These are phyloP conservation scores for Eclectus roratus DNA, from an alignment of 2,113 vertebrate species.

Conservation along the genomic window DNA sequence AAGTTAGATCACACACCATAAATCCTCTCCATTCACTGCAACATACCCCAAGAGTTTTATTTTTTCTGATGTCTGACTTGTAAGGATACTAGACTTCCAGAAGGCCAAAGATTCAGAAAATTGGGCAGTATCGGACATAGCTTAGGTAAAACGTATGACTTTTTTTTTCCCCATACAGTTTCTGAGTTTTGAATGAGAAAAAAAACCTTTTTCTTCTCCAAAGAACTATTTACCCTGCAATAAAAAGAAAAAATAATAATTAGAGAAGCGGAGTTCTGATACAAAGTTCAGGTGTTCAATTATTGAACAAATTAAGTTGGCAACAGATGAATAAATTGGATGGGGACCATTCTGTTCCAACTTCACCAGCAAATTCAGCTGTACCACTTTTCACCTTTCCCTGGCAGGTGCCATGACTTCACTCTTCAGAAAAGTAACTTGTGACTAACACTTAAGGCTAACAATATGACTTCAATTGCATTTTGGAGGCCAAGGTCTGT, in stretches of 20 bases:
- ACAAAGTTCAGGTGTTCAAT: background rate
- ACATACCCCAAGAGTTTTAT: background rate
- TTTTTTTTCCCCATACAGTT: background rate
- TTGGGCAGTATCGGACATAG: rapidly evolving
- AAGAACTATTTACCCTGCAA: background rate
- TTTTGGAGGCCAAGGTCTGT: background rate
- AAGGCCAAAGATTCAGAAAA: background rate
- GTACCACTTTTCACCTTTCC: background rate
- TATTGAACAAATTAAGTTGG: background rate
- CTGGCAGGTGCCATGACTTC: background rate
- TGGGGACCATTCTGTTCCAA: background rate
- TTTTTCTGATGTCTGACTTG: background rate
- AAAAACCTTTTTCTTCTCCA: background rate
- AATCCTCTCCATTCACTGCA: background rate
- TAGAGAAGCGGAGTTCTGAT: background rate
- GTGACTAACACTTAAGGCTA: background rate
- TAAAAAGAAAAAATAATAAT: background rate
- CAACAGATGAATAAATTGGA: background rate
- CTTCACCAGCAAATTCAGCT: background rate
- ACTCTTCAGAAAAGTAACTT: background rate
- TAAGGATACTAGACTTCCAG: background rate
- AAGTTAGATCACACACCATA: background rate
- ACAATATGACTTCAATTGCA: background rate
- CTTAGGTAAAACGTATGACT: background rate
- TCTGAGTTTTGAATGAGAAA: background rate